Evolutionary conservation across 2,888 invertebrate species (phyloP).

Genomic region (Nomada flava): DNA sequence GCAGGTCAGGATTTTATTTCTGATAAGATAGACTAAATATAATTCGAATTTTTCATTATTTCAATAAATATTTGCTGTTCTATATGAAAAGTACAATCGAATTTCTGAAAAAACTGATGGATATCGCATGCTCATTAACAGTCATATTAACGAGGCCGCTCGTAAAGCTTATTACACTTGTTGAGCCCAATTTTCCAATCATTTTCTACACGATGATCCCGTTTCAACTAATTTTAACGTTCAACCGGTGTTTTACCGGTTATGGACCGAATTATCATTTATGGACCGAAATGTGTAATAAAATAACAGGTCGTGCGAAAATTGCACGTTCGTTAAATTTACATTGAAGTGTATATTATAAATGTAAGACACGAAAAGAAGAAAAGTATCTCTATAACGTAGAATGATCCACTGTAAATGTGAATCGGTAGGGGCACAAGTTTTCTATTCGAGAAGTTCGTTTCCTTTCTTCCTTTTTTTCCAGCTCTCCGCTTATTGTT

Average conservation of each 20-base stretch:
- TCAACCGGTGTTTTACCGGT: too few species aligned
- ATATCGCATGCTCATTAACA: background rate
- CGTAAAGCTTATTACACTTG: conserved; percentile 33
- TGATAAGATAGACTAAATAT: too few species aligned
- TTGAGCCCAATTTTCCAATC: conserved; percentile 31
- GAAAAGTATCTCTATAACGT: too few species aligned
- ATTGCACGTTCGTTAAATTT: background rate
- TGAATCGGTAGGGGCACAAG: background rate
- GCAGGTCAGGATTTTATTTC: too few species aligned
- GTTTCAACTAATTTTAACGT: background rate
- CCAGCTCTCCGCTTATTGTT: background rate
- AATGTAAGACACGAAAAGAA: too few species aligned
- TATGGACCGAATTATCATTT: too few species aligned
- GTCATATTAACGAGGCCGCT: background rate
- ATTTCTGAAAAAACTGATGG: background rate
- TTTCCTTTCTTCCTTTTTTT: background rate
- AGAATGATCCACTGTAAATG: background rate
- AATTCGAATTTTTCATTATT: too few species aligned
- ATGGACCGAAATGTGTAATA: too few species aligned
- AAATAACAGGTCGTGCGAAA: too few species aligned
- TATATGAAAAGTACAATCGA: too few species aligned
- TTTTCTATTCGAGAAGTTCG: background rate
- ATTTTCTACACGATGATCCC: background rate
- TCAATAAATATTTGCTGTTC: too few species aligned
- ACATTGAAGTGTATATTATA: too few species aligned